These are phyloP conservation scores for Spodoptera littoralis DNA, from an alignment of 2,888 invertebrate genomes.

Conservation along the genomic window DNA sequence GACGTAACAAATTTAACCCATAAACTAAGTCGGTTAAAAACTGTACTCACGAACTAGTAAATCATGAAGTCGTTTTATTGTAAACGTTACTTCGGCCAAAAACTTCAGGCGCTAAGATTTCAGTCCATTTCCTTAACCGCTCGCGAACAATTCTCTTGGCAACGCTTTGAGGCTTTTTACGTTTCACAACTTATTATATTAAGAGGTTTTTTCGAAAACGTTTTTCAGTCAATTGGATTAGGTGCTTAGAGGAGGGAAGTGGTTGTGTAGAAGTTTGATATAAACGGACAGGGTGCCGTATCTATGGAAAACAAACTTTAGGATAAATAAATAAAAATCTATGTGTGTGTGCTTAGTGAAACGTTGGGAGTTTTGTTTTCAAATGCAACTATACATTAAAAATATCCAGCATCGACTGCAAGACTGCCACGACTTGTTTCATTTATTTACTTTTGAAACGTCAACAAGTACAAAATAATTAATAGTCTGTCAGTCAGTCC, in stretches of 20 bases:
- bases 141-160: constrained; percentile 45
- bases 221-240: neutral
- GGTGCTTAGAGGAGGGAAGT: too few relatives aligned
- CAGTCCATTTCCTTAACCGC: constrained; percentile 9
- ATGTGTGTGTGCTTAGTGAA: too few relatives aligned
- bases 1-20: constrained; percentile 19
- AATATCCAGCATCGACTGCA: too few relatives aligned
- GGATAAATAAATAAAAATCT: too few relatives aligned
- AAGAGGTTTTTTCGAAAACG: neutral
- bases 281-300: too few relatives aligned
- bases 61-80: constrained; percentile 44
- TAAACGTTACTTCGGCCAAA: constrained; percentile 37
- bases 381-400: too few relatives aligned
- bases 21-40: constrained; percentile 22
- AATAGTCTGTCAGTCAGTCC: too few relatives aligned
- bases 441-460: too few relatives aligned
- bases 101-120: constrained; percentile 34
- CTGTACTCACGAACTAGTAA: constrained; percentile 20
- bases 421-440: too few relatives aligned
- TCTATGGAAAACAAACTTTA: too few relatives aligned
- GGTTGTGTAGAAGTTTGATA: neutral
- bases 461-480: too few relatives aligned
- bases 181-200: constrained; percentile 18
- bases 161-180: constrained; percentile 37
- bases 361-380: too few relatives aligned